Base-by-base conservation (phyloP, 2,888 invertebrate species). In the Melanostoma scalare region DNA sequence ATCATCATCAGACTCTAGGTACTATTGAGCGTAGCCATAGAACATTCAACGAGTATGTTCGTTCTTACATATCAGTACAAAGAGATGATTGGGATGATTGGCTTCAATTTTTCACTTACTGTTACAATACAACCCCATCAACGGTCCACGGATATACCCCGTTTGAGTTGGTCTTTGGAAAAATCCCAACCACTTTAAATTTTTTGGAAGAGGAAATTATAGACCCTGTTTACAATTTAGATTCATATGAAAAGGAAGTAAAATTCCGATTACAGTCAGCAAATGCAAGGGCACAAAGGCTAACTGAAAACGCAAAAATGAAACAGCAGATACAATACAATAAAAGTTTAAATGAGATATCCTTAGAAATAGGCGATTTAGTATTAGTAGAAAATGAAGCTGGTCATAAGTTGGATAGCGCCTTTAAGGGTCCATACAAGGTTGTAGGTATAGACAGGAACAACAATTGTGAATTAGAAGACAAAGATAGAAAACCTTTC, bases 351-450 rank as follows among this genome's bases (percentile, higher is more conserved):
- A 53, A 68, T 9, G 44, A 40, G 38, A 60, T 30, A 60, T 38
- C 42, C 8, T 38, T 67, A 48, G 30, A 36, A 36, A 20, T 31
- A n/a, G 48, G 52, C 46, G 61, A 71, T 53, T 52, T 50, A 36
- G 73, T 76, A 33, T 46, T 76, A 35, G 9, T 69, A 33, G 44
- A 46, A 61, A 76, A 76, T 60, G 30, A 69, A 20, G 55, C 46
- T 40, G 55, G 76, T 1, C 68, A 63, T 36, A 69, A 76, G n/a
- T 48, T 73, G 30, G 42, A 73, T 6, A 31, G 20, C n/a, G 30
- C 40, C 6, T 73, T 52, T 36, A 63, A 35, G 38, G 53, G 76
- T 20, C 76, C 69, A 10, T 71, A 61, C 55, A 55, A 38, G 44
- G 52, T 75, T 46, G 40, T 35, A 38, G 20, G 10, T 1, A 53